These are phyloP conservation scores for Pogonomyrmex barbatus DNA, from an alignment of 1,140 invertebrate species.

Conservation along the genomic window DNA sequence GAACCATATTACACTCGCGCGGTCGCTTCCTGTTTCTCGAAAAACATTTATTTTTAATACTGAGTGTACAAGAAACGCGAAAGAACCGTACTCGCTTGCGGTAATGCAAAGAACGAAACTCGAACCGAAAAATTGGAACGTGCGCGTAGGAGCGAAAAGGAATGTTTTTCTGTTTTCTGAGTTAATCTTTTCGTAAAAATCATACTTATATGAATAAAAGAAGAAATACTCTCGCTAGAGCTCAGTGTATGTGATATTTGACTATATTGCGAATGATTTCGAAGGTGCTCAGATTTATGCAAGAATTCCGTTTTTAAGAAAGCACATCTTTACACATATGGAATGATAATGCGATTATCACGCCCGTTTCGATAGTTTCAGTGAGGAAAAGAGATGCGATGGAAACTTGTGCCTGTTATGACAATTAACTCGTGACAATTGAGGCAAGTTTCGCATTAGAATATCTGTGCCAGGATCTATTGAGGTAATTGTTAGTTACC, in stretches of 20 bases:
- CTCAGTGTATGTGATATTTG: background rate
- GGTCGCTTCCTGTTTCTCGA: constrained; percentile 19
- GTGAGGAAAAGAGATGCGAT: background rate
- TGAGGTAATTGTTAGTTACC: constrained; percentile 44
- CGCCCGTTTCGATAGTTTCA: constrained; percentile 5
- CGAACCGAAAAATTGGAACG: background rate
- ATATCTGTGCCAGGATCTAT: constrained; percentile 47
- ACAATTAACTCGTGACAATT: constrained; percentile 57
- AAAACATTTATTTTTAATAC: constrained; percentile 18
- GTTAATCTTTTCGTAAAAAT: background rate
- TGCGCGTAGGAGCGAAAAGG: background rate
- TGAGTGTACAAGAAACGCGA: constrained; percentile 24
- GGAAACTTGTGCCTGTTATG: constrained; percentile 43
- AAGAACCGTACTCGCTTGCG: background rate
- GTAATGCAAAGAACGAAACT: background rate
- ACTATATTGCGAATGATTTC: background rate
- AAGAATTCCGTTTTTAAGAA: background rate
- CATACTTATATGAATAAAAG: too few species aligned
- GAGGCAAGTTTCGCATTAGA: constrained; percentile 46
- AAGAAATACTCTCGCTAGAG: background rate
- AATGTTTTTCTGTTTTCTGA: background rate
- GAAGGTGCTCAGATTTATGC: constrained; percentile 23
- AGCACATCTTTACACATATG: constrained; percentile 18
- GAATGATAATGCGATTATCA: constrained; percentile 10
- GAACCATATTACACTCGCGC: constrained; percentile 1